A percentile compares a stretch with the other conserved stretches of the same genome.
Evolutionary conservation across 2,888 invertebrate genomes (phyloP).

Genomic region (Heliconius aoede): DNA sequence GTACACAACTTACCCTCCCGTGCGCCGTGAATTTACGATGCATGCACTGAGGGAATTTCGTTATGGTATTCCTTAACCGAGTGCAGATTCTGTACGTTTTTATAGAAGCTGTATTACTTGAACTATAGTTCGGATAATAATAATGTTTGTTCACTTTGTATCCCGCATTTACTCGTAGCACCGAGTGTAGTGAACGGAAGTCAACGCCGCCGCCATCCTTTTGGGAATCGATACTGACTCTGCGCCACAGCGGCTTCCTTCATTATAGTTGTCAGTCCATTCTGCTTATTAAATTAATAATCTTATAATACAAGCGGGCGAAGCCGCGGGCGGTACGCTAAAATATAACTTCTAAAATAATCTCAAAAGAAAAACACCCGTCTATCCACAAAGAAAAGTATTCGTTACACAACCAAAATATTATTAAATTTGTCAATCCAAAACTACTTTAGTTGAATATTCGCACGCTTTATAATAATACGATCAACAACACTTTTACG

Average conservation of each 20-base stretch:
- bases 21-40: constrained; percentile 78
- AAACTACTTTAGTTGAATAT: neutral
- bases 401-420: neutral
- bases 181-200: neutral
- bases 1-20: constrained; percentile 78
- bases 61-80: constrained; percentile 64
- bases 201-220: neutral
- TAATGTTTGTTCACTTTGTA: neutral
- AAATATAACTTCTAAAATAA: neutral
- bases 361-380: neutral
- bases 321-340: too few species aligned
- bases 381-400: neutral
- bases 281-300: too few species aligned
- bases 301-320: too few species aligned
- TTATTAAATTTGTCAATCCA: constrained; percentile 9
- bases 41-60: constrained; percentile 76
- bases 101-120: constrained; percentile 39
- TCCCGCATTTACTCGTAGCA: neutral
- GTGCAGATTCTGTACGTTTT: constrained; percentile 69
- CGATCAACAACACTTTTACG: neutral
- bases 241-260: neutral
- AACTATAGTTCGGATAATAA: neutral
- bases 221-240: too few species aligned
- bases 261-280: too few species aligned
- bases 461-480: neutral